These are phyloP conservation scores for Drosophila micromelanica DNA, from an alignment of 1,140 invertebrate genomes.

Conservation along the genomic window DNA sequence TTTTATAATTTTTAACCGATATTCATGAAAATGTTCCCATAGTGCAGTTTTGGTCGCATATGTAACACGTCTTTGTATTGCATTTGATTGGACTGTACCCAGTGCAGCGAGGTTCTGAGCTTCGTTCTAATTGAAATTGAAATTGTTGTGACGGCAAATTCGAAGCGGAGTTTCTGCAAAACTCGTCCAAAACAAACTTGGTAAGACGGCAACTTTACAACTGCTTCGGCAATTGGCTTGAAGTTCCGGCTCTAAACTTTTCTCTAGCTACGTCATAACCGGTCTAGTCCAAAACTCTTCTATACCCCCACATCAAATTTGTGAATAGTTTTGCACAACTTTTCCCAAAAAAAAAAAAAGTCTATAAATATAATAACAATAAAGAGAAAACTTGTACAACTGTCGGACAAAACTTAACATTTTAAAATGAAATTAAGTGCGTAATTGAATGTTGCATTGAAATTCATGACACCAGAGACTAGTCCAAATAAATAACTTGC, in stretches of 20 bases:
- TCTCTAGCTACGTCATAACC: slow-evolving; percentile 48
- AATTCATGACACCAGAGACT: slow-evolving; percentile 2
- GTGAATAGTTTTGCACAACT: slow-evolving; percentile 51
- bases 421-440: slow-evolving; percentile 45
- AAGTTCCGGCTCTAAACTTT: slow-evolving; percentile 41
- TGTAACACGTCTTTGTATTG: slow-evolving; percentile 9
- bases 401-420: slow-evolving; percentile 24
- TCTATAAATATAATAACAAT: neutral
- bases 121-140: slow-evolving; percentile 41
- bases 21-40: neutral
- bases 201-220: slow-evolving; percentile 27
- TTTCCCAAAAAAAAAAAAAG: slow-evolving; percentile 22
- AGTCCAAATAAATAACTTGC: slow-evolving; percentile 13
- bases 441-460: slow-evolving; percentile 31
- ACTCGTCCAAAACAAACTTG: slow-evolving; percentile 25
- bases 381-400: slow-evolving; percentile 16
- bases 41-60: neutral
- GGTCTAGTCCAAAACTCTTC: slow-evolving; percentile 39
- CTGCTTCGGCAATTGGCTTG: slow-evolving; percentile 43
- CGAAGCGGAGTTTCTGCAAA: slow-evolving; percentile 5
- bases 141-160: slow-evolving; percentile 33
- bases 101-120: neutral
- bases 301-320: slow-evolving; percentile 46
- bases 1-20: too few species aligned
- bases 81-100: slow-evolving; percentile 15